A percentile compares a stretch with the other conserved stretches of the same genome.
These are phyloP conservation scores for Paramuricea clavata DNA, from an alignment of 92 coral and sea anemone species.

Conservation along the genomic window DNA sequence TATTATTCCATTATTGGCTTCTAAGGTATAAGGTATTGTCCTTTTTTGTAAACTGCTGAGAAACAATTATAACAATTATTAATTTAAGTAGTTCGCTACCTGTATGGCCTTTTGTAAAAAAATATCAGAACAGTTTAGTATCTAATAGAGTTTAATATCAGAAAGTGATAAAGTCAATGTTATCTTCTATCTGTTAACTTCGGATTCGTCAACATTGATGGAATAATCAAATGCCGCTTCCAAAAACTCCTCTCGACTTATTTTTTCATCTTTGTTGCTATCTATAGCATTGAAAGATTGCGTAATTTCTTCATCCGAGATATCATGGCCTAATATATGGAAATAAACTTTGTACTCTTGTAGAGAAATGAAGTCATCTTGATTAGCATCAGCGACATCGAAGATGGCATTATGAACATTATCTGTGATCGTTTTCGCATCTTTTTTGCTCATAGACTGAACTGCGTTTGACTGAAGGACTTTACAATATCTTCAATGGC, in stretches of 20 bases:
- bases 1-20: too few species aligned
- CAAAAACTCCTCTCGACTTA: background rate
- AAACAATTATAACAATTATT: too few species aligned
- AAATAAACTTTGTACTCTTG: background rate
- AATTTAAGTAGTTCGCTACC: too few species aligned
- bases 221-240: background rate
- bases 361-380: background rate
- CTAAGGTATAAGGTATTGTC: too few species aligned
- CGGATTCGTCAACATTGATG: background rate
- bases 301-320: background rate
- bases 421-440: background rate
- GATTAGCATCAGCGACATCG: background rate
- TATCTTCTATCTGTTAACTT: background rate
- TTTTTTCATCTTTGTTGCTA: constrained; percentile 3
- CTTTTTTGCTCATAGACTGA: background rate
- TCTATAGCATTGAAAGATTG: background rate
- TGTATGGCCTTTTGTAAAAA: too few species aligned
- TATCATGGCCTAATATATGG: background rate
- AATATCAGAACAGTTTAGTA: too few species aligned
- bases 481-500: background rate
- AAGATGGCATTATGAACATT: background rate
- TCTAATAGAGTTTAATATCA: too few species aligned
- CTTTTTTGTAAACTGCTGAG: too few species aligned
- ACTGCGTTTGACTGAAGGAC: background rate
- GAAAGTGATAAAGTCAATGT: too few species aligned